Base-by-base conservation (phyloP, 2,888 invertebrate genomes). In the Hyles lineata region DNA sequence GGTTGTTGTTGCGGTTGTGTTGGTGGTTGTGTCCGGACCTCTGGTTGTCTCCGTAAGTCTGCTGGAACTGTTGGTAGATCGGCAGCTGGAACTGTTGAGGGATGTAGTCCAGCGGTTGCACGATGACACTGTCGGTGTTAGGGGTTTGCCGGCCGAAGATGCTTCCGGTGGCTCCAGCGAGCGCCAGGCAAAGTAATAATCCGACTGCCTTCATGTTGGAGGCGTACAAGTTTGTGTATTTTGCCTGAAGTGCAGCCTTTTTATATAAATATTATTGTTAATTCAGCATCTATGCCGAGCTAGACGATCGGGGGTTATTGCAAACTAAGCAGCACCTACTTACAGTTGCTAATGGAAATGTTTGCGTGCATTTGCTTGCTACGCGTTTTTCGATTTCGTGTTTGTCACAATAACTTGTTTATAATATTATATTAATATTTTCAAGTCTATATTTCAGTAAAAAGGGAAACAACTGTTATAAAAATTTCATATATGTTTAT, bases 141-240 rank as follows among this genome's bases (percentile, higher is more conserved):
- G 83, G 87, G 50, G 80, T 80, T 71, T 80, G 83, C 25, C 83
- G 82, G 60, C 87, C 85, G 87, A 93, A 90, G 86, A 93, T 90
- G 82, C 85, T 89, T 80, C 87, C 92, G 76, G 85, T 82, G 76
- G 86, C 83, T 80, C 86, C 87, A 77, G 87, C 87, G 76, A 94
- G 84, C 29, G 88, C 87, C 72, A 93, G 85, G 85, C 90, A 92
- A 82, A 93, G 81, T 72, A 93, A 78, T 72, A 89, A 79, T 82
- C 85, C 86, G 81, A 85, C 86, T 79, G 89, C 89, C 89, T 90
- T 93, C 94, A 94, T 94, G 79, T 82, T 93, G 89, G 73, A 76
- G 80, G 79, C 73, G 78, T 83, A 79, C 75, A 35, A 74, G 73
- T 79, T 76, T 85, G 86, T 88, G 78, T 72, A 50, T 74, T 76